Conservation (phyloP, 2,888 invertebrate species). For the Thymelicus sylvestris region DNA sequence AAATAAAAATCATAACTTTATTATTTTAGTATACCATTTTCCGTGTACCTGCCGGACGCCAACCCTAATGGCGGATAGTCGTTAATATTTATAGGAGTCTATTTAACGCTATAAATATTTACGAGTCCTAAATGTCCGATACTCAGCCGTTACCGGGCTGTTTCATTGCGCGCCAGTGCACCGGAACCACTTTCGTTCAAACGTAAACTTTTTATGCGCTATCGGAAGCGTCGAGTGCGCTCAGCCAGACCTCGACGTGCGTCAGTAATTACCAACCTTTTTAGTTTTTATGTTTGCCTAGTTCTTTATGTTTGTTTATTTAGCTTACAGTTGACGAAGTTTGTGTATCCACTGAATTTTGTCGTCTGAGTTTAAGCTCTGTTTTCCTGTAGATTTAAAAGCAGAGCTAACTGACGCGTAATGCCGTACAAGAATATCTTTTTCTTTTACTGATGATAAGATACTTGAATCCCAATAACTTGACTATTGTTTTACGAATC, state of each 20-base stretch:
- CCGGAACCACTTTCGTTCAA: slow-evolving; percentile 48
- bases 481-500: too few relatives aligned
- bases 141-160: slow-evolving; percentile 49
- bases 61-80: slow-evolving; percentile 49
- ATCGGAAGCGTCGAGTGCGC: slow-evolving; percentile 44
- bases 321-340: neutral
- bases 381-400: too few relatives aligned
- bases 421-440: too few relatives aligned
- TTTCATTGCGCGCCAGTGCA: slow-evolving; percentile 40
- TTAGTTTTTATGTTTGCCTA: slow-evolving; percentile 8
- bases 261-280: slow-evolving; percentile 40
- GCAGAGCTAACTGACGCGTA: too few relatives aligned
- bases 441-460: too few relatives aligned
- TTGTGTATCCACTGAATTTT: too few relatives aligned
- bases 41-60: slow-evolving; percentile 24
- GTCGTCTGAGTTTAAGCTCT: too few relatives aligned
- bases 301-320: slow-evolving; percentile 2
- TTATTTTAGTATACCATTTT: too few relatives aligned
- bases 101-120: slow-evolving; percentile 66
- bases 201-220: slow-evolving; percentile 44
- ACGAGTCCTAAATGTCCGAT: slow-evolving; percentile 62
- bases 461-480: too few relatives aligned
- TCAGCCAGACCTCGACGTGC: slow-evolving; percentile 41
- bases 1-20: too few relatives aligned
- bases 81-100: slow-evolving; percentile 60